Percentiles rank a stretch among this genome's conserved stretches.
Conservation (phyloP, 2,113 vertebrate genomes). For the Cyprinodon tularosa region DNA sequence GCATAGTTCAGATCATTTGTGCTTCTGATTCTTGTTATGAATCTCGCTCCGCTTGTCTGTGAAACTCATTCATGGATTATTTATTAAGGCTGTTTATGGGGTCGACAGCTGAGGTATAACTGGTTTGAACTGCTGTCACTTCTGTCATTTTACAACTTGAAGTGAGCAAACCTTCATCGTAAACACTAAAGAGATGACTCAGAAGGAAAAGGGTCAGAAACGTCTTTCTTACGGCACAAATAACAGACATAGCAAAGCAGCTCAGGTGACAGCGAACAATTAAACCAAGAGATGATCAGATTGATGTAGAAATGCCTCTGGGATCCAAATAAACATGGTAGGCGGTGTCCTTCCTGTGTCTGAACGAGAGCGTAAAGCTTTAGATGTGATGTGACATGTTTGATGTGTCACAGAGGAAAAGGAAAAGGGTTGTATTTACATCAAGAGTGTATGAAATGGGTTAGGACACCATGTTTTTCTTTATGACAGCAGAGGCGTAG, state of each 20-base stretch:
- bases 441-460: constrained; percentile 12
- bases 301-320: not conserved
- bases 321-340: not conserved
- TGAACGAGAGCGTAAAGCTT: not conserved
- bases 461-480: constrained; percentile 15
- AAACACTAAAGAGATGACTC: not conserved
- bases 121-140: not conserved
- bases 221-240: not conserved
- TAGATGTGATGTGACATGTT: not conserved
- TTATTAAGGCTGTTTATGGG: not conserved
- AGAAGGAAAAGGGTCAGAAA: not conserved
- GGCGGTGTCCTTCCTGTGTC: too few species aligned
- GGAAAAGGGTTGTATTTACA: constrained; percentile 9
- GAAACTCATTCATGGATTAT: not conserved
- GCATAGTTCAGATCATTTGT: not conserved
- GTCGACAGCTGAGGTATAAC: not conserved
- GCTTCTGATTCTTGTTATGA: not conserved
- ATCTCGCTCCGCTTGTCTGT: not conserved
- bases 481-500: constrained; percentile 1
- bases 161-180: not conserved
- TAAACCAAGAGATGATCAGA: not conserved
- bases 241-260: constrained; percentile 1
- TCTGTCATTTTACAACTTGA: not conserved
- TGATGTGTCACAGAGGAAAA: constrained; percentile 16
- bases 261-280: not conserved